Evolutionary conservation across 2,797 vertebrate species (phyloP).

Genomic region (Danionella dracula): DNA sequence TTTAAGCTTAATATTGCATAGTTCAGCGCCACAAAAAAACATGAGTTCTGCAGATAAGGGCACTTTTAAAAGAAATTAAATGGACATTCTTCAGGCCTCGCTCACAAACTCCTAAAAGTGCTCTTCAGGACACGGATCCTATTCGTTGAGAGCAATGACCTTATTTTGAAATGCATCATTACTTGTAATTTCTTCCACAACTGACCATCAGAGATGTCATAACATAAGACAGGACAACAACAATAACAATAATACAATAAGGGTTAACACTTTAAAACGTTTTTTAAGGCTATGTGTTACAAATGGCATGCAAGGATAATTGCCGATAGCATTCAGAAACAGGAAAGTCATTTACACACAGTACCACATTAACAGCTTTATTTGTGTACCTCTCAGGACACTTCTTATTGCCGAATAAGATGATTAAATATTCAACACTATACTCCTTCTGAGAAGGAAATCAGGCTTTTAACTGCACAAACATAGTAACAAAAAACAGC

Average conservation of each 20-base stretch:
- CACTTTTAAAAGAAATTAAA: conserved; percentile 40
- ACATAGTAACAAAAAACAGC: conserved; percentile 51
- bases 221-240: not conserved
- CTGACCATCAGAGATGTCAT: not conserved
- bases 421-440: not conserved
- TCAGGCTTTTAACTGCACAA: conserved; percentile 27
- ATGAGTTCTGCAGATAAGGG: conserved; percentile 49
- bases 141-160: no score
- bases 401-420: conserved; percentile 3
- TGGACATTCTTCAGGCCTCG: conserved; percentile 38
- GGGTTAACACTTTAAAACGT: conserved; percentile 30
- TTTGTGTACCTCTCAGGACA: not conserved
- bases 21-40: conserved; percentile 58
- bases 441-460: not conserved
- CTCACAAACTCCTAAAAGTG: conserved; percentile 41
- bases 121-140: conserved; percentile 41
- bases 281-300: conserved; percentile 29
- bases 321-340: conserved; percentile 37
- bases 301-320: conserved; percentile 41
- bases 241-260: conserved; percentile 13
- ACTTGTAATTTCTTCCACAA: no score
- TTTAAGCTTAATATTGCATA: conserved; percentile 70
- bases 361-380: conserved; percentile 42
- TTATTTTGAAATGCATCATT: no score
- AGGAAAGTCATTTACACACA: conserved; percentile 27